A percentile compares a stretch with the other conserved stretches of the same genome.
Conservation (phyloP, 2,797 vertebrate genomes). For the Rhadinocentrus ornatus region DNA sequence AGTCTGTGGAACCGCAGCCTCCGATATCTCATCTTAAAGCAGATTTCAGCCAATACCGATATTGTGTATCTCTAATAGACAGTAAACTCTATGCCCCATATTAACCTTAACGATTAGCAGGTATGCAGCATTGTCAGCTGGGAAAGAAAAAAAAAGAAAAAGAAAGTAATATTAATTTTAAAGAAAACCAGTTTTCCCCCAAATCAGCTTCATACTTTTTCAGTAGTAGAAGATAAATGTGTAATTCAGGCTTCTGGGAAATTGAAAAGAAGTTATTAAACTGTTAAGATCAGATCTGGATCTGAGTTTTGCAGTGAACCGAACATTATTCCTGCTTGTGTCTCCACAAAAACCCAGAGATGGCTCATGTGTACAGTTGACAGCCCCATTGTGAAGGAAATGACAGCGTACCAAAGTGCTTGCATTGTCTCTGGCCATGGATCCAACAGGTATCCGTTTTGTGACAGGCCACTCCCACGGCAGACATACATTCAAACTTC, state of each 20-base stretch:
- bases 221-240: not conserved
- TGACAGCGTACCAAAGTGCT: conserved; percentile 32
- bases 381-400: conserved; percentile 31
- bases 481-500: not conserved
- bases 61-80: no score
- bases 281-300: not conserved
- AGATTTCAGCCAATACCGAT: no score
- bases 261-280: not conserved
- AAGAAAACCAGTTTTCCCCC: not conserved
- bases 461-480: conserved; percentile 25
- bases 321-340: conserved; percentile 68
- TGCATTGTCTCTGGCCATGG: conserved; percentile 46
- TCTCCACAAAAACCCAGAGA: conserved; percentile 10
- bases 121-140: not conserved
- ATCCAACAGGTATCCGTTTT: conserved; percentile 57
- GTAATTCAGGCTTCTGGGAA: not conserved
- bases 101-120: not conserved
- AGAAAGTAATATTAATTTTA: not conserved
- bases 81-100: not conserved
- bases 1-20: no score
- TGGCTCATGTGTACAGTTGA: conserved; percentile 4
- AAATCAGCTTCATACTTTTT: not conserved
- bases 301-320: not conserved
- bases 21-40: no score
- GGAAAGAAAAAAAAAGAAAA: no score